Evolutionary conservation across 1,140 invertebrate genomes (phyloP).

Genomic region (Lordiphosa stackelbergi): DNA sequence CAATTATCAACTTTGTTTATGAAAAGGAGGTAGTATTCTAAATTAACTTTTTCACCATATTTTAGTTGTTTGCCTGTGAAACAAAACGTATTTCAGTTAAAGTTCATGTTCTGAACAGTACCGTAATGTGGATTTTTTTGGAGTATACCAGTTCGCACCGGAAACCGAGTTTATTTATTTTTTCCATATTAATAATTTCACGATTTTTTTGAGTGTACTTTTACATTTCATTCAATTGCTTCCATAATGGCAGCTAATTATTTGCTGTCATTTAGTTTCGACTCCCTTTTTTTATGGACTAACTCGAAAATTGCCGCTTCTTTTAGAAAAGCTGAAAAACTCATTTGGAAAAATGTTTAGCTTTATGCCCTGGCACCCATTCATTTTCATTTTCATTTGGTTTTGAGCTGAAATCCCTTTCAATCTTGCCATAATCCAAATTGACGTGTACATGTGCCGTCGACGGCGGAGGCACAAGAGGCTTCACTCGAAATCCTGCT

Average conservation of each 20-base stretch:
- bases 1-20: too few relatives aligned
- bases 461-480: slow-evolving; percentile 25
- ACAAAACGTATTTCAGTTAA: too few relatives aligned
- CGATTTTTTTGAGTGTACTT: slow-evolving; percentile 5
- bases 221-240: slow-evolving; percentile 60
- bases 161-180: too few relatives aligned
- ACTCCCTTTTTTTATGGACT: slow-evolving; percentile 26
- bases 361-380: slow-evolving; percentile 13
- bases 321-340: slow-evolving; percentile 53
- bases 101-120: too few relatives aligned
- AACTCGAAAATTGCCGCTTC: slow-evolving; percentile 46
- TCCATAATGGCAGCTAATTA: slow-evolving; percentile 60
- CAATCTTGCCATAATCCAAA: slow-evolving; percentile 69
- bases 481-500: slow-evolving; percentile 43
- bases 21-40: too few relatives aligned
- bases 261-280: slow-evolving; percentile 39
- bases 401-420: slow-evolving; percentile 49
- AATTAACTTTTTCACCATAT: too few relatives aligned
- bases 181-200: too few relatives aligned
- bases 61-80: too few relatives aligned
- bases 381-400: slow-evolving; percentile 13
- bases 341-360: slow-evolving; percentile 66
- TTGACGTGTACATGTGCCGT: slow-evolving; percentile 59
- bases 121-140: too few relatives aligned
- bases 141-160: too few relatives aligned